A percentile compares a stretch with the other conserved stretches of the same genome.
Conservation (phyloP, 2,113 vertebrate genomes). For the Falcunculus frontatus region DNA sequence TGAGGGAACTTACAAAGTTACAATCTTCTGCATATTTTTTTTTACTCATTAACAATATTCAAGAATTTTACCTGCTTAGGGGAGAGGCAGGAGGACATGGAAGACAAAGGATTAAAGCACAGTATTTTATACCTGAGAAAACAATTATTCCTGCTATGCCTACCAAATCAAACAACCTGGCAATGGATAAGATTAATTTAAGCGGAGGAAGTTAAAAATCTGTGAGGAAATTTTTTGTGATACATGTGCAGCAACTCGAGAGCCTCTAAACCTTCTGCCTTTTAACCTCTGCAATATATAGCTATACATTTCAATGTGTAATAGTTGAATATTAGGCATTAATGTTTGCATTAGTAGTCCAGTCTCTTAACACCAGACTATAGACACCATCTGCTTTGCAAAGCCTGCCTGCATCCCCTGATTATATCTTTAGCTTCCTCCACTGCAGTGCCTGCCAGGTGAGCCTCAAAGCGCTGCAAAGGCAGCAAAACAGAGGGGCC, state of each 20-base stretch:
- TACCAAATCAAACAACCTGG: background rate
- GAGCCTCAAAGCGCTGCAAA: slow-evolving; percentile 74
- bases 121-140: background rate
- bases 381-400: slow-evolving; percentile 77
- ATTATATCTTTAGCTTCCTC: slow-evolving; percentile 77
- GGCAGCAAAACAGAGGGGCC: slow-evolving; percentile 72
- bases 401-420: slow-evolving; percentile 74
- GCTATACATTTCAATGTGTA: slow-evolving; percentile 19
- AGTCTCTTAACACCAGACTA: slow-evolving; percentile 69
- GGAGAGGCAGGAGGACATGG: background rate
- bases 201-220: background rate
- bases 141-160: background rate
- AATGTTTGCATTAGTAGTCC: slow-evolving; percentile 71
- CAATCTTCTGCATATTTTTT: background rate
- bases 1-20: background rate
- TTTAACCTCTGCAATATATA: slow-evolving; percentile 1
- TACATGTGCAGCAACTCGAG: background rate
- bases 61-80: background rate
- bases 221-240: background rate
- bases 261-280: background rate
- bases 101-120: background rate
- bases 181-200: background rate
- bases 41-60: background rate
- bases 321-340: slow-evolving; percentile 61
- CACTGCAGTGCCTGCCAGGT: slow-evolving; percentile 78